Evolutionary conservation across 2,888 invertebrate genomes (phyloP).

Genomic region (Pachycephus smyrnensis): DNA sequence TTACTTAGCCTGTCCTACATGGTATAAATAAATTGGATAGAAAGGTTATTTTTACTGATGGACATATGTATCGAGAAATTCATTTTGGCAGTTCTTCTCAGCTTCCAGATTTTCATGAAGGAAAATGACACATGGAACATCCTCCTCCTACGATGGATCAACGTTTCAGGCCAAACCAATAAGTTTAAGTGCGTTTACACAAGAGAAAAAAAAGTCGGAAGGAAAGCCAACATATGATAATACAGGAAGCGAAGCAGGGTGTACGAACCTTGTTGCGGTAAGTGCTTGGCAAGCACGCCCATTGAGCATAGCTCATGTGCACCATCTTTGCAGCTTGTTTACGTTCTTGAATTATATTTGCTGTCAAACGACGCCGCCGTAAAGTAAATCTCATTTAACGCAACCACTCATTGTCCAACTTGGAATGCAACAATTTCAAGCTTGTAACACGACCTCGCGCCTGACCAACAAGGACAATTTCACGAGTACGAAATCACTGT

Average conservation of each 20-base stretch:
- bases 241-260: conserved; percentile 15
- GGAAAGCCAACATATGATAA: conserved; percentile 2
- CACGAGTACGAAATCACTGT: neutral
- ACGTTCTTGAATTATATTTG: neutral
- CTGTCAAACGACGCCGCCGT: neutral
- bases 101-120: neutral
- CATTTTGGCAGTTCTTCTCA: neutral
- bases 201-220: conserved; percentile 5
- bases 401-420: neutral
- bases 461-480: neutral
- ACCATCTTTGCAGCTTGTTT: conserved; percentile 48
- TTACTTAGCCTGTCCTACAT: neutral
- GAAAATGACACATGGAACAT: neutral
- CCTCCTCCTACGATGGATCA: neutral
- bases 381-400: neutral
- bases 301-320: conserved; percentile 65
- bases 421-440: neutral
- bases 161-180: neutral
- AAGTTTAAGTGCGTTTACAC: conserved; percentile 5
- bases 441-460: neutral
- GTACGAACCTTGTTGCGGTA: conserved; percentile 64
- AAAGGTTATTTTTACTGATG: neutral
- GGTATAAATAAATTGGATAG: neutral
- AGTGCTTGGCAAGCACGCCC: conserved; percentile 65
- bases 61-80: neutral